Conservation (phyloP, 2,888 invertebrate species). For the Danaus chrysippus region DNA sequence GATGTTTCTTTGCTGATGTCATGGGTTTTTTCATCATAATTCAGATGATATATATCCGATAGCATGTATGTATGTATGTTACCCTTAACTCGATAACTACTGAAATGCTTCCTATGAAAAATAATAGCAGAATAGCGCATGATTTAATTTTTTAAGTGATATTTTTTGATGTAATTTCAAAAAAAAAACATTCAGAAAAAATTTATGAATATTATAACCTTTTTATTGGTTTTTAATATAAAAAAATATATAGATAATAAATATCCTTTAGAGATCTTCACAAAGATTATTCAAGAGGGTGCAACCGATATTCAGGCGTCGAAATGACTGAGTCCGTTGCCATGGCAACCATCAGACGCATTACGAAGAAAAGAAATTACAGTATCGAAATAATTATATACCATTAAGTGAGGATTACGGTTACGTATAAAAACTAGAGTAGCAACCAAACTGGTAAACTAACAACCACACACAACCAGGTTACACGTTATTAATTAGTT, state of each 20-base stretch:
- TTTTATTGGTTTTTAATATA: too few species aligned
- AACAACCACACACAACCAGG: background rate
- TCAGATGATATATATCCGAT: constrained; percentile 1
- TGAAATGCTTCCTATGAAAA: too few species aligned
- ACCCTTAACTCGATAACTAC: too few species aligned
- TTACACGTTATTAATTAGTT: constrained; percentile 1
- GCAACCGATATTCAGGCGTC: constrained; percentile 44
- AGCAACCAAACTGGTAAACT: background rate
- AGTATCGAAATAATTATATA: background rate
- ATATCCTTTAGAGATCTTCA: background rate
- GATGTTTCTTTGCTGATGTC: constrained; percentile 33
- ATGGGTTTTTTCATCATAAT: constrained; percentile 13
- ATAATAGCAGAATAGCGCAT: too few species aligned
- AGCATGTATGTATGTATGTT: too few species aligned
- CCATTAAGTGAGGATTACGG: background rate
- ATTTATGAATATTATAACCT: too few species aligned
- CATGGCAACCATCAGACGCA: constrained; percentile 44
- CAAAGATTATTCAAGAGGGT: background rate
- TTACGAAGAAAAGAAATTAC: constrained; percentile 3
- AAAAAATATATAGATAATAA: background rate
- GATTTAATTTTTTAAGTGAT: too few species aligned
- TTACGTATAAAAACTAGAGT: background rate
- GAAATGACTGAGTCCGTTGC: constrained; percentile 49
- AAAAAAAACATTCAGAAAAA: too few species aligned
- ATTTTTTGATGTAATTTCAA: too few species aligned